Base-by-base conservation (phyloP, 2,113 vertebrate genomes). In the Toxotes chatareus region DNA sequence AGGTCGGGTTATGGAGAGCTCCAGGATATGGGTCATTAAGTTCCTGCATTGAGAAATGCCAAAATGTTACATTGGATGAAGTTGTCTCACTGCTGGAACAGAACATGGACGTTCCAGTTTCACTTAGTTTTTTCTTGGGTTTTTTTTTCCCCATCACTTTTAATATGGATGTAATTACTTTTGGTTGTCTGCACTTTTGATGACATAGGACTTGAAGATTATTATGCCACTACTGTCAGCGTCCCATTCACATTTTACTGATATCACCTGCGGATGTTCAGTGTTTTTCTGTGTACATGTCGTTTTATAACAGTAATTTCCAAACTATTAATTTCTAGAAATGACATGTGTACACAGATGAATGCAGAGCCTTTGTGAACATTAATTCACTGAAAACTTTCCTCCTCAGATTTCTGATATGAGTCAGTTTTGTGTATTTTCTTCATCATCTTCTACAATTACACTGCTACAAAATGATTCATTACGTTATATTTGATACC, bases 301-400 rank as follows among this genome's bases (percentile, higher is more conserved):
- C 27, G 27, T 62, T 14, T 46, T 13, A 40, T 53, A 65, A 27
- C 46, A 32, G 32, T 69, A 9, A 81, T 81, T 75, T 68, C 27
- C 56, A 32, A 19, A 46, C 31, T 32, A 49, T 60, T 72, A 9
- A 57, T 70, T 65, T 53, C n/a, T 8, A 32, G 42, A 65, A 49
- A 57, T 66, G 3, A 75, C 64, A 49, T 23, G 7, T 34, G 44
- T 36, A n/a, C 8, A 51, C 13, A 12, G 21, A 7, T 74, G 16
- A 64, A 42, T 42, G 21, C 9, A 42, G 59, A 75, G 19, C n/a
- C 8, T 7, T 36, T 4, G 17, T 42, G 21, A 75, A n/a, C 70
- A 40, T 38, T 56, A 51, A 76, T 75, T 17, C 13, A 55, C 59
- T 14, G 53, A 34, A 5, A 53, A 69, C 11, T n/a, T 17, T 34